phyloP scores from a whole-genome alignment of 2,797 vertebrate genomes.

The Momotus momota region DNA sequence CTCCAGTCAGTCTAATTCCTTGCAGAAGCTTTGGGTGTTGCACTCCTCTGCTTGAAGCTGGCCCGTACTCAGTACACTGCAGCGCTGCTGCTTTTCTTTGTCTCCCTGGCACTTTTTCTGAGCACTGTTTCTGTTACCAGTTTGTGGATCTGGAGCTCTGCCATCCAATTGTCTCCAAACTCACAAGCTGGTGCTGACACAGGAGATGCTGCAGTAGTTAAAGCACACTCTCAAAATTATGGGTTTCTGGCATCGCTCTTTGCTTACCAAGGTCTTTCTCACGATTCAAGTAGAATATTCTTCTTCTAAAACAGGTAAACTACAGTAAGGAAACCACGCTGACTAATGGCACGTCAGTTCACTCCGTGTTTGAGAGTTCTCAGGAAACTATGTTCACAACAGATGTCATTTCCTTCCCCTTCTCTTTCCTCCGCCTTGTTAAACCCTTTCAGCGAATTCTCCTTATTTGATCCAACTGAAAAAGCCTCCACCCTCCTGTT shows the following conservation, averaged over 20 bases:
- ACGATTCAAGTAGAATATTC: neutral
- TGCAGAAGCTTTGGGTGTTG: constrained; percentile 1
- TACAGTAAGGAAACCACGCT: neutral
- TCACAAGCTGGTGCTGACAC: neutral
- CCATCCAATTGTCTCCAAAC: neutral
- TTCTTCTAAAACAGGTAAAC: neutral
- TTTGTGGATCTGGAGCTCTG: neutral
- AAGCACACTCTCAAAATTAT: fast-evolving
- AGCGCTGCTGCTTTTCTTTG: neutral
- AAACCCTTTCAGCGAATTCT: neutral
- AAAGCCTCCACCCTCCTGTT: neutral
- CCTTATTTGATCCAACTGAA: neutral
- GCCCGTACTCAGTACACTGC: neutral
- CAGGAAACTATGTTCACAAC: neutral
- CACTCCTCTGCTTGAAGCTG: neutral
- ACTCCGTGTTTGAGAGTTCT: neutral
- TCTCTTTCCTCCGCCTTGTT: neutral
- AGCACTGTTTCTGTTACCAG: neutral
- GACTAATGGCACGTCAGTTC: neutral
- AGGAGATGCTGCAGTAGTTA: neutral
- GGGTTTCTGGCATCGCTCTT: neutral
- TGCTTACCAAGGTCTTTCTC: neutral
- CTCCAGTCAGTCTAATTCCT: neutral
- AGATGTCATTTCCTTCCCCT: neutral
- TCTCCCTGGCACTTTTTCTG: neutral